Percentiles rank a stretch among this genome's conserved stretches.
Conservation (phyloP, 2,113 vertebrate species). For the Ancistrus triradiatus region DNA sequence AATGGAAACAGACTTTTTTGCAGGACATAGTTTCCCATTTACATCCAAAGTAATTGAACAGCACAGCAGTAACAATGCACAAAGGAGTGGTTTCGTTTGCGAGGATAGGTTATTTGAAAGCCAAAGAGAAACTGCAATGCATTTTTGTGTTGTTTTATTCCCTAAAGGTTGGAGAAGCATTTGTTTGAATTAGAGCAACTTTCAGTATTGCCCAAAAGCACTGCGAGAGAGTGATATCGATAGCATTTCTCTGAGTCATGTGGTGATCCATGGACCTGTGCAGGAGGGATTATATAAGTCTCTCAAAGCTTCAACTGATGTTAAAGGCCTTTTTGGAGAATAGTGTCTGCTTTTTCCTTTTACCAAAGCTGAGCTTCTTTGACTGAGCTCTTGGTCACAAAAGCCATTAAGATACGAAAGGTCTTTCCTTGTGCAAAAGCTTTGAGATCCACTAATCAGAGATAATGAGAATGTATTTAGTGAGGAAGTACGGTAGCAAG, state of each 20-base stretch:
- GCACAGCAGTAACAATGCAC: background rate
- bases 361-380: background rate
- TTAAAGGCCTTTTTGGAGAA: background rate
- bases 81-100: conserved; percentile 6
- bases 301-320: conserved; percentile 1
- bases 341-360: background rate
- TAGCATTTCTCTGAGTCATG: conserved; percentile 26
- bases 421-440: background rate
- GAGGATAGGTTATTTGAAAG: background rate
- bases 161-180: no score
- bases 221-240: conserved; percentile 4
- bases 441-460: background rate
- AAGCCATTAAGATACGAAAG: background rate
- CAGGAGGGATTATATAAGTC: conserved; percentile 21
- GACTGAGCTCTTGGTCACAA: background rate
- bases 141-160: background rate
- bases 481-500: background rate
- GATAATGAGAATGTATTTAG: background rate
- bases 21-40: conserved; percentile 10
- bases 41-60: conserved; percentile 5
- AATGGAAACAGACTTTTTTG: conserved; percentile 5
- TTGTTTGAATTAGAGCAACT: no score
- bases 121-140: background rate
- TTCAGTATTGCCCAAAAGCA: conserved; percentile 8
- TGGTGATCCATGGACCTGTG: background rate